Conservation (phyloP, 1,140 invertebrate species). For the Drosophila carrolli region DNA sequence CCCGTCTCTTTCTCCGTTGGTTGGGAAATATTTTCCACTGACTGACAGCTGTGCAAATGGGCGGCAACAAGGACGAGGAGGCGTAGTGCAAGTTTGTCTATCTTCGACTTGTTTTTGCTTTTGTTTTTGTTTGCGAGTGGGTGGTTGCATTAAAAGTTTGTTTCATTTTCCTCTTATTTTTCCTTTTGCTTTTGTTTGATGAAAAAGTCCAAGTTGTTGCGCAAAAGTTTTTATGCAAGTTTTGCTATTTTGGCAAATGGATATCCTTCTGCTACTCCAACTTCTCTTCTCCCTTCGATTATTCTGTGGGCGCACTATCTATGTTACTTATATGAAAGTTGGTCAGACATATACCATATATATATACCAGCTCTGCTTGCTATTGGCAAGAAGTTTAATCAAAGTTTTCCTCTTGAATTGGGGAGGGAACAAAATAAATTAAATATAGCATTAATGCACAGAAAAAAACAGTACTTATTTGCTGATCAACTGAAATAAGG, state of each 20-base stretch:
- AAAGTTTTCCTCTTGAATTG: constrained; percentile 52
- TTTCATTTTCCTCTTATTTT: constrained; percentile 69
- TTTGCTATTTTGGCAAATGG: constrained; percentile 82
- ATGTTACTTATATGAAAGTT: constrained; percentile 59
- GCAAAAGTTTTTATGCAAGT: constrained; percentile 82
- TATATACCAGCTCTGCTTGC: constrained; percentile 20
- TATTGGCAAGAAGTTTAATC: constrained; percentile 73
- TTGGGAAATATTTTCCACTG: constrained; percentile 72
- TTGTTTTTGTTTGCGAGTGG: constrained; percentile 23
- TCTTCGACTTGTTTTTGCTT: constrained; percentile 30
- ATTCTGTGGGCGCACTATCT: constrained; percentile 37
- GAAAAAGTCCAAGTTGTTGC: constrained; percentile 82
- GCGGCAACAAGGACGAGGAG: constrained; percentile 57
- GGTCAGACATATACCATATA: constrained; percentile 35
- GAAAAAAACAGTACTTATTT: not conserved
- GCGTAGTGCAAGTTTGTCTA: constrained; percentile 49
- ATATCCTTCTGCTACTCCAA: constrained; percentile 57
- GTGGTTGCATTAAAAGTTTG: constrained; percentile 77
- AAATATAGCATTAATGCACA: constrained; percentile 37
- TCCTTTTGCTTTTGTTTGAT: constrained; percentile 73
- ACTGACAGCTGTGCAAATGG: constrained; percentile 77
- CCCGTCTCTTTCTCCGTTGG: constrained; percentile 13
- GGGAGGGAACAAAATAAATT: constrained; percentile 10
- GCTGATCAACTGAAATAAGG: not conserved
- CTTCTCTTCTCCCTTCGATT: constrained; percentile 27